Evolutionary conservation across 1,140 invertebrate genomes (phyloP).

Genomic region (Saccostrea echinata): DNA sequence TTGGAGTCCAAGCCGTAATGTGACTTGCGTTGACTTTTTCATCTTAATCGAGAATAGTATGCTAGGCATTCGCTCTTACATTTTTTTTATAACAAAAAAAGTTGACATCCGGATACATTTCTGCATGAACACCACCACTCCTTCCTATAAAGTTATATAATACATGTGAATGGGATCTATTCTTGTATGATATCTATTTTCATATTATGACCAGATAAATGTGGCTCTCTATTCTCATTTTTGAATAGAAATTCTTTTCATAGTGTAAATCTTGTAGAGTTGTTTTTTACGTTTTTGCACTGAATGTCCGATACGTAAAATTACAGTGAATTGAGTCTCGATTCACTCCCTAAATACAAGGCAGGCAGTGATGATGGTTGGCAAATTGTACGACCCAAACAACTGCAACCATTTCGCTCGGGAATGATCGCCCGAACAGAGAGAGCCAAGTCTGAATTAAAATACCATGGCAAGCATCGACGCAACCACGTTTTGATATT

Average conservation of each 20-base stretch:
- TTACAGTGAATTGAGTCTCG: constrained; percentile 21
- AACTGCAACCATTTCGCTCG: not conserved
- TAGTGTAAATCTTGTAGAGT: not conserved
- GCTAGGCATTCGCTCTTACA: not conserved
- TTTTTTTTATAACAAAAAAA: not conserved
- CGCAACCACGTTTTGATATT: constrained; percentile 30
- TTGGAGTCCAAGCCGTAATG: not conserved
- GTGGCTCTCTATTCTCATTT: constrained; percentile 14
- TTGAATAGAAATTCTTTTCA: not conserved
- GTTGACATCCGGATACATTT: not conserved
- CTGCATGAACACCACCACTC: not conserved
- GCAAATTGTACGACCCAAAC: not conserved
- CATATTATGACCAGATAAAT: not conserved
- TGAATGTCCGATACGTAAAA: constrained; percentile 36
- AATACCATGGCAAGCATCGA: constrained; percentile 18
- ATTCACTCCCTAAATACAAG: constrained; percentile 17
- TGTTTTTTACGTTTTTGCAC: constrained; percentile 35
- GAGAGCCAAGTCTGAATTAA: not conserved
- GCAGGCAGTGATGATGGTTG: not conserved
- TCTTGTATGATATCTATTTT: constrained; percentile 33
- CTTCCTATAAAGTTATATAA: constrained; percentile 16
- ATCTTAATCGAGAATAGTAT: not conserved
- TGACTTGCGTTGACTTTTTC: not conserved
- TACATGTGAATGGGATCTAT: not conserved
- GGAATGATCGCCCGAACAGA: constrained; percentile 12